Evolutionary conservation across 35 echinoderm and acorn worm genomes (phyloP).

Genomic region (Lytechinus pictus): DNA sequence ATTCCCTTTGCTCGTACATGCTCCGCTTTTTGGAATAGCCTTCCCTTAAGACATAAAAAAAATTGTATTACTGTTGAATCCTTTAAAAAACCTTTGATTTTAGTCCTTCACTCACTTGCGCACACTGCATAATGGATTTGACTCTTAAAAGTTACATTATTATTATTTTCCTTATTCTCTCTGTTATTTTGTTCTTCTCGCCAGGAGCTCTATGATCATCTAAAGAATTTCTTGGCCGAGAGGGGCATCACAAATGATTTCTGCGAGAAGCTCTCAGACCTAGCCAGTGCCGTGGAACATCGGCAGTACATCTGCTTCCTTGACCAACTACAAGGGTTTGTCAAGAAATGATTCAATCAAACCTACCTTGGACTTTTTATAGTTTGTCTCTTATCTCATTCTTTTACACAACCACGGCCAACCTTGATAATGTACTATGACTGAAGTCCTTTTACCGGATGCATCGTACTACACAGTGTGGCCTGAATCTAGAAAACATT

Average conservation of each 20-base stretch:
- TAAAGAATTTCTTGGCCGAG: constrained; percentile 81
- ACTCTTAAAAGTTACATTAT: neutral
- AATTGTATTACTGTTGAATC: too few relatives aligned
- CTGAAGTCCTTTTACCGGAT: neutral
- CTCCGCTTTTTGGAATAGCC: too few relatives aligned
- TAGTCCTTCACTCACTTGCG: too few relatives aligned
- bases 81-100: too few relatives aligned
- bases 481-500: too few relatives aligned
- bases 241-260: constrained; percentile 83
- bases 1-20: too few relatives aligned
- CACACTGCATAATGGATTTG: too few relatives aligned
- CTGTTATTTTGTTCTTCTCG: constrained; percentile 21
- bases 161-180: neutral
- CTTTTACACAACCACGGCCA: neutral
- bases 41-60: too few relatives aligned
- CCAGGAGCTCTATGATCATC: constrained; percentile 88
- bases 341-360: constrained; percentile 31
- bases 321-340: constrained; percentile 60
- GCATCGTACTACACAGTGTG: neutral
- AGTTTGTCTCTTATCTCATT: neutral
- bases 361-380: neutral
- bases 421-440: neutral
- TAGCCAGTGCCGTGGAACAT: constrained; percentile 89
- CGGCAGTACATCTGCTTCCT: constrained; percentile 87
- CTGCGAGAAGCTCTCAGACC: constrained; percentile 76